These are phyloP conservation scores for Arvicanthis niloticus DNA, from an alignment of 2,113 vertebrate genomes.

Conservation along the genomic window DNA sequence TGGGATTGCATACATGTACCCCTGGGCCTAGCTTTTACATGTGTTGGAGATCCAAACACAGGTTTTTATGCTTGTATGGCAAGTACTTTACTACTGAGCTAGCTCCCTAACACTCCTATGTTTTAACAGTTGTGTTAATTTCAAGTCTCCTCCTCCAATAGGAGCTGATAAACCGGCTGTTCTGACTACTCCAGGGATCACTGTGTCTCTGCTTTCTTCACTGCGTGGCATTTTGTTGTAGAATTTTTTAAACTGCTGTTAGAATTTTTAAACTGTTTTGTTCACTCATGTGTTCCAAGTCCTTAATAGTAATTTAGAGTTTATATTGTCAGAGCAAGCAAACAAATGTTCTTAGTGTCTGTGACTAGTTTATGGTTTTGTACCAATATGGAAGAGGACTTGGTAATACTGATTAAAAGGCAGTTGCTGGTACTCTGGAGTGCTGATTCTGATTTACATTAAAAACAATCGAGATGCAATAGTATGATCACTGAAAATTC, in stretches of 20 bases:
- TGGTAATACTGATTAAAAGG: background rate
- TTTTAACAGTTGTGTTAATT: background rate
- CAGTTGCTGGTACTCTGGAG: background rate
- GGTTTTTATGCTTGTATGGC: background rate
- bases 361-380: background rate
- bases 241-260: background rate
- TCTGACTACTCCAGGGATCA: background rate
- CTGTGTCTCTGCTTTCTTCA: background rate
- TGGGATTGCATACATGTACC: background rate
- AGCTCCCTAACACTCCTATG: background rate
- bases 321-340: slow-evolving; percentile 20
- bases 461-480: background rate
- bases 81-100: background rate
- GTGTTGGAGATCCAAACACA: background rate
- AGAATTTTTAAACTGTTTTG: slow-evolving; percentile 23
- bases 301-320: slow-evolving; percentile 46
- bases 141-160: background rate
- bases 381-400: background rate
- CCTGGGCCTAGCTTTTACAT: background rate
- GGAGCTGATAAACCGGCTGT: background rate
- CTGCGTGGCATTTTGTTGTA: background rate
- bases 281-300: background rate
- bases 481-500: background rate
- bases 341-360: slow-evolving; percentile 21
- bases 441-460: background rate